Evolutionary conservation across 2,797 vertebrate genomes (phyloP), one percentile per base, ranked within the genome.

Genomic region (Dendrocincla fuliginosa): DNA sequence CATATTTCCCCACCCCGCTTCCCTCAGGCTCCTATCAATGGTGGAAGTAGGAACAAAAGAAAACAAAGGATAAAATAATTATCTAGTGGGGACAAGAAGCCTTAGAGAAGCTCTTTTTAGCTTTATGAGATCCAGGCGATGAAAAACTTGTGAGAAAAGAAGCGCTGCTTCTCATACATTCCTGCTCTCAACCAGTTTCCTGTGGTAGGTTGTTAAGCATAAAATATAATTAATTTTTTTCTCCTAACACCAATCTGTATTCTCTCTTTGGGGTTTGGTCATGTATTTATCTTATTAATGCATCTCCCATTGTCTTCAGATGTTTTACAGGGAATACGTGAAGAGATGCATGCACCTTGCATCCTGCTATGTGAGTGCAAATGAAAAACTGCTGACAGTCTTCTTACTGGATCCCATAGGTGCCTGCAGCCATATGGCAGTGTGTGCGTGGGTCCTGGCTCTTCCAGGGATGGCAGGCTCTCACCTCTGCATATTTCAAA

Each of bases 311-410:
- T 74, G 63, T 75, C 75, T 89, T 96, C 69, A 93, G 69, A 84
- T 71, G 37, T 81, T 84, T 92, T 79, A 91, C 70, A 85, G 74
- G 84, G 63, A 94, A 92, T 33, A 81, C 84, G 82, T 11, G 17
- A 96, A 76, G 89, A 92, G 73, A 81, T 47, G 78, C 23, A 20
- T 3, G 27, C 68, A 83, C 75, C 74, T 76, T 68, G 41, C 57
- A 87, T 93, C 69, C 81, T 83, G 74, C 44, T 78, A 76, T 25
- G 28, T n/a, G 46, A 94, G 73, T 63, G 49, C 30, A 90, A 93
- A 96, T 84, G 80, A 85, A 93, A 97, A 97, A 67, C 33, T 70
- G 65, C 89, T 95, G 95, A 94, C 68, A 84, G 46, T n/a, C 49
- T 35, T 64, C 75, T 30, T 82, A 25, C 2, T 24, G 55, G 37